Percentiles rank a stretch among this genome's conserved stretches.
These are phyloP conservation scores for Orchesella flavescens DNA, from an alignment of 2,888 invertebrate genomes.

Conservation along the genomic window DNA sequence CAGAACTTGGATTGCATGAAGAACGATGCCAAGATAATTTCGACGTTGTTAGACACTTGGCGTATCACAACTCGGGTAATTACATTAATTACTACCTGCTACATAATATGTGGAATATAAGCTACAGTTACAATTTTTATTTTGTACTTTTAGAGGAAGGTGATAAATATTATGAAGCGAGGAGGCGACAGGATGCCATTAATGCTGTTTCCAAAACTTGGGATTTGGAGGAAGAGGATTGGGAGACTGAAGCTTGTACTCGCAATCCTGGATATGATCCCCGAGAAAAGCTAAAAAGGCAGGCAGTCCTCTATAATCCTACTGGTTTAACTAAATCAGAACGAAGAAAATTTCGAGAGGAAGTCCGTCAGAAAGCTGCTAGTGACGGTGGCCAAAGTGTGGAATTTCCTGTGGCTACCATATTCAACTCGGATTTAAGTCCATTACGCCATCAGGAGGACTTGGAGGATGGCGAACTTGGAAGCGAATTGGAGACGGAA, in stretches of 20 bases:
- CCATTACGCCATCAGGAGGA: too few species aligned
- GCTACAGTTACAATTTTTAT: too few species aligned
- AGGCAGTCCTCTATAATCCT: constrained; percentile 58
- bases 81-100: not conserved
- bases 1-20: constrained; percentile 65
- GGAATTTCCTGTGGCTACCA: constrained; percentile 26
- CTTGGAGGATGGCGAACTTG: too few species aligned
- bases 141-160: constrained; percentile 42
- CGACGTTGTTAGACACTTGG: constrained; percentile 49
- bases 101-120: too few species aligned
- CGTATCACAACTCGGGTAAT: constrained; percentile 60
- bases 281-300: constrained; percentile 41
- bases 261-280: constrained; percentile 67
- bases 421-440: too few species aligned
- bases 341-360: constrained; percentile 52
- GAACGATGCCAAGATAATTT: constrained; percentile 58
- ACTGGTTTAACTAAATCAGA: constrained; percentile 66
- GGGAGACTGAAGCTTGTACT: constrained; percentile 63
- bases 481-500: too few species aligned
- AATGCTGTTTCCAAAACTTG: constrained; percentile 25
- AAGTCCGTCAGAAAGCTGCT: constrained; percentile 29
- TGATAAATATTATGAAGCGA: constrained; percentile 16
- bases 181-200: not conserved
- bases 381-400: not conserved
- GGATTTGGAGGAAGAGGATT: constrained; percentile 66